Evolutionary conservation across 2,113 vertebrate genomes (phyloP), one percentile per base, ranked within the genome.

Genomic region (Dinomys branickii): DNA sequence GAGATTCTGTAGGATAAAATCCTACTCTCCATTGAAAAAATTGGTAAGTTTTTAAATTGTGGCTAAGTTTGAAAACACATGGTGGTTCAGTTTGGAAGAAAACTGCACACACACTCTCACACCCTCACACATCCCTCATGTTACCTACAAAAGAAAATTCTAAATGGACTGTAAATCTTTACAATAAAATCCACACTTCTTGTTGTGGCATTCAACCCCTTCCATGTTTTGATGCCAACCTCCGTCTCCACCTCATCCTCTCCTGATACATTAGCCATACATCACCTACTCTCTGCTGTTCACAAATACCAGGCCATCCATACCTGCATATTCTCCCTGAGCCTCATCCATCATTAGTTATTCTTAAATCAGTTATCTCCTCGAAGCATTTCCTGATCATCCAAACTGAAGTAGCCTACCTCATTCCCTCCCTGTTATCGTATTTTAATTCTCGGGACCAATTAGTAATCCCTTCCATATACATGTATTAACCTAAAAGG

Each of bases 41-140:
- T 82, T 30, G 78, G 52, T 52, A 59, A 2, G 71, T 78, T 61
- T 88, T 95, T 75, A 50, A 94, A 71, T 85, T 88, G 24, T 50
- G 82, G 54, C 26, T 81, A 19, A 87, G 35, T 80, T 47, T 88
- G 92, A 96, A 78, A 95, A 63, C 47, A 77, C 84, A 91, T 84
- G 44, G 14, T 41, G 80, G n/a, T 24, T 83, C 35, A 41, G 28
- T 28, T 28, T 83, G 56, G 54, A 59, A 28, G 81, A 59, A 59
- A 80, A 59, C 54, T 24, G 6, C 44, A 47, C 1, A 30, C 30
- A 33, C 14, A 63, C n/a, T n/a, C n/a, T n/a, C 52, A 20, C 20
- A 7, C 58, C 17, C 0, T 50, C 8, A 83, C 47, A 71, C 24
- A 54, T 6, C 38, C 8, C 28, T 41, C 17, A 30, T 38, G 8